Conservation (phyloP, 2,888 invertebrate species). For the Acleris emargana region DNA sequence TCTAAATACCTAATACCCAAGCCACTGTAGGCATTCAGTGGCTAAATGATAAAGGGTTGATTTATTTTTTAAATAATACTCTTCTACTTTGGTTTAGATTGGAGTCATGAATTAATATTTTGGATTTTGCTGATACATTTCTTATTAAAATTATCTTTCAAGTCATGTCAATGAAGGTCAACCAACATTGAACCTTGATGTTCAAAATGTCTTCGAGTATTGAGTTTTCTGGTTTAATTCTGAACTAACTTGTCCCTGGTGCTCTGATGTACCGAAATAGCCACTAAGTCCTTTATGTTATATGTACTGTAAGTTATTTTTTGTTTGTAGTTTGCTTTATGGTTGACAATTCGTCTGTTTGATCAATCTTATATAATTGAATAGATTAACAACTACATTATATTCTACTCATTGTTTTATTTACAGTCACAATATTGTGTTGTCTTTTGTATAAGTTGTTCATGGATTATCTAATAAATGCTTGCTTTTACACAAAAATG, state of each 20-base stretch:
- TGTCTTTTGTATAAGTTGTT: slow-evolving; percentile 11
- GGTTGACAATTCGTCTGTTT: slow-evolving; percentile 6
- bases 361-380: slow-evolving; percentile 9
- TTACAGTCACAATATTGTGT: slow-evolving; percentile 21
- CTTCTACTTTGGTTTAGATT: too few species aligned
- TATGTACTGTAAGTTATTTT: neutral
- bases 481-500: slow-evolving; percentile 30
- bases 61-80: too few species aligned
- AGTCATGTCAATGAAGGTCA: too few species aligned
- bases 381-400: slow-evolving; percentile 1
- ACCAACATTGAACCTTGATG: too few species aligned
- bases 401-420: slow-evolving; percentile 18
- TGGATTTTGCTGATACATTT: too few species aligned
- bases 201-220: too few species aligned
- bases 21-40: too few species aligned
- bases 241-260: slow-evolving; percentile 11
- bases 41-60: too few species aligned
- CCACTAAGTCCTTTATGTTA: slow-evolving; percentile 1
- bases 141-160: too few species aligned
- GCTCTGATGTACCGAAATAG: slow-evolving; percentile 12
- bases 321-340: slow-evolving; percentile 14
- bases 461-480: slow-evolving; percentile 31
- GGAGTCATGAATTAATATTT: too few species aligned
- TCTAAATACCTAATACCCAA: too few species aligned
- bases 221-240: neutral